Base-by-base conservation (phyloP, 2,888 invertebrate genomes). In the Amphimallon solstitiale region DNA sequence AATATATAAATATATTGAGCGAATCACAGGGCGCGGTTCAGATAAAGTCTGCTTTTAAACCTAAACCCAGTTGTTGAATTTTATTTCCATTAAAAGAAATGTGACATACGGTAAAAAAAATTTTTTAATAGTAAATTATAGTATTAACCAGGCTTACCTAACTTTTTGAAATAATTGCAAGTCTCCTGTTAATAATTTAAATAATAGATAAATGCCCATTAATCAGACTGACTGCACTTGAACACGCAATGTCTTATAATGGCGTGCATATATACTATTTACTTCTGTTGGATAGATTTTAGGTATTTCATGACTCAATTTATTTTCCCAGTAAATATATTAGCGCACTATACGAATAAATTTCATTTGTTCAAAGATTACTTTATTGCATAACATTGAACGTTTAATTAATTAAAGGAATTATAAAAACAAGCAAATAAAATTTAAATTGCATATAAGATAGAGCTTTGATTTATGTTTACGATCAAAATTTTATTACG, bases 181-280 rank as follows among this genome's bases (percentile, higher is more conserved):
- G 17, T 37, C 21, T 17, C 19, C 37, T 37, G 17, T 19, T 10
- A 52, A n/a, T 52, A 52, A 52, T 52, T 52, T 52, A 52, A 52
- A 38, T 35, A 52, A 52, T 52, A 52, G 17, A 52, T 52, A 52
- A 37, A 29, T 7, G 9, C 29, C 5, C 29, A 29, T 29, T 29
- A 29, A 29, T 29, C 6, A 9, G 29, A 29, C 29, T 29, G 9
- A 37, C 35, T 35, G 37, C 15, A 37, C 19, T 10, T n/a, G 37
- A 52, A 17, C 52, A 52, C 52, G 52, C 52, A 52, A 38, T 12
- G 12, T 5, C 29, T n/a, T 17, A 10, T 15, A n/a, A 6, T 19
- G 10, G 3, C 10, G n/a, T 52, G 17, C 7, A 17, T 37, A 52
- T 38, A 6, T 17, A 9, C 29, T 5, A 29, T 37, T 52, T 52